These are phyloP conservation scores for Tetraneura akinire DNA, from an alignment of 1,140 invertebrate genomes.

Conservation along the genomic window DNA sequence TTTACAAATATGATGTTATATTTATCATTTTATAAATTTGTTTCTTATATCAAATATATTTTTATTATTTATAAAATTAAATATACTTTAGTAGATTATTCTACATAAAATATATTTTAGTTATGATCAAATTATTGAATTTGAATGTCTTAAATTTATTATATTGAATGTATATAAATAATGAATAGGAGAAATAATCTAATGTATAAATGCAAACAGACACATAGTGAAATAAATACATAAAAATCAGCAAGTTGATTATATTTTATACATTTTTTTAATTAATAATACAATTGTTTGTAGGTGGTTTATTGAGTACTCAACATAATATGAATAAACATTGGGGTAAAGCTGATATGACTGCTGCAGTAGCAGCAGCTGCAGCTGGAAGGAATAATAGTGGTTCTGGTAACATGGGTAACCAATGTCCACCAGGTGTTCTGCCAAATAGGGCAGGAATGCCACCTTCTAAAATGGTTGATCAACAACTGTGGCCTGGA, in stretches of 20 bases:
- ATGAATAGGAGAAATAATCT: not conserved
- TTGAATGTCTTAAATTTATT: not conserved
- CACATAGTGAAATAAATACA: not conserved
- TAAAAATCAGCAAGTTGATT: too few relatives aligned
- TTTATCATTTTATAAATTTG: not conserved
- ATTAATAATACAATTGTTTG: constrained; percentile 1
- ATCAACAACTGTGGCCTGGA: constrained; percentile 64
- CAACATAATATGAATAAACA: constrained; percentile 47
- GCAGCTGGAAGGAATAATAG: constrained; percentile 43
- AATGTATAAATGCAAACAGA: not conserved
- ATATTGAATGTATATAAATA: not conserved
- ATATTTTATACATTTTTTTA: not conserved
- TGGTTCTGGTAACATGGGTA: constrained; percentile 46
- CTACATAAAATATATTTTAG: too few relatives aligned
- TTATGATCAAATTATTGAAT: not conserved
- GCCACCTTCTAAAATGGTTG: constrained; percentile 64
- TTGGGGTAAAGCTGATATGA: constrained; percentile 44
- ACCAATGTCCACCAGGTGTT: constrained; percentile 61
- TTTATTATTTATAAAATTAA: not conserved
- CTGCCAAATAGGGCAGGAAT: constrained; percentile 61
- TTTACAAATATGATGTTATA: not conserved
- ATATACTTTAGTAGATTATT: too few relatives aligned
- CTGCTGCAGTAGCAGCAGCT: constrained; percentile 47
- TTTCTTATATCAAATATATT: constrained; percentile 2
- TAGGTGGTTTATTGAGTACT: constrained; percentile 41